Evolutionary conservation across 2,113 vertebrate genomes (phyloP), one percentile per base, ranked within the genome.

Genomic region (Dissostichus mawsoni): DNA sequence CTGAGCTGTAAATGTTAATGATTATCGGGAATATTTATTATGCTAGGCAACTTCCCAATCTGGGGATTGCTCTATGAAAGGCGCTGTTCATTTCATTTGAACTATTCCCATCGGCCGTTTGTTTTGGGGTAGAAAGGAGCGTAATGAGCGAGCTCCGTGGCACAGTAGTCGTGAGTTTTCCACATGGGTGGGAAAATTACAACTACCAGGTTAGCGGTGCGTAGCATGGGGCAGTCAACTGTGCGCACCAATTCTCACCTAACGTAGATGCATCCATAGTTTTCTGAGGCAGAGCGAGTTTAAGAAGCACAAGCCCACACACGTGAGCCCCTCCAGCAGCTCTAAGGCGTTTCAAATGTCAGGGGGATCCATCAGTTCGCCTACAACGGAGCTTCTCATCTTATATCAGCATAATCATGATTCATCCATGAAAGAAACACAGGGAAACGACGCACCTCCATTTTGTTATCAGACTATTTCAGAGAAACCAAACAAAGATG

Each of bases 261-360:
- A 86, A 85, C 85, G 80, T 12, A 45, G 62, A 63, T 18, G 63
- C 72, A 66, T 61, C 59, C 65, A 41, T 73, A 36, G 36, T 76
- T 76, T 81, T 41, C 69, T 68, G 62, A 78, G 52, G 80, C 69
- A 83, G 72, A 68, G 13, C 20, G 1, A 33, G 72, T 82, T 86
- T 88, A 74, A 78, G 33, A 82, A 68, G 36, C 76, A 41, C 53
- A 44, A 59, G 58, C 78, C 44, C 72, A 62, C 66, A 55, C 70
- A 66, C 82, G 59, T 25, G 64, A 0, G 55, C 69, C 85, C 86
- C 80, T 79, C 41, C 16, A 81, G 86, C 71, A 56, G 88, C 80
- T 92, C 85, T 69, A 74, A 92, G 88, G 87, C 83, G 1, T 86
- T 87, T 89, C 53, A 93, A 89, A 94, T 92, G 90, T 90, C 91